These are phyloP conservation scores for Balanococcus diminutus DNA, from an alignment of 2,888 invertebrate species.

Conservation along the genomic window DNA sequence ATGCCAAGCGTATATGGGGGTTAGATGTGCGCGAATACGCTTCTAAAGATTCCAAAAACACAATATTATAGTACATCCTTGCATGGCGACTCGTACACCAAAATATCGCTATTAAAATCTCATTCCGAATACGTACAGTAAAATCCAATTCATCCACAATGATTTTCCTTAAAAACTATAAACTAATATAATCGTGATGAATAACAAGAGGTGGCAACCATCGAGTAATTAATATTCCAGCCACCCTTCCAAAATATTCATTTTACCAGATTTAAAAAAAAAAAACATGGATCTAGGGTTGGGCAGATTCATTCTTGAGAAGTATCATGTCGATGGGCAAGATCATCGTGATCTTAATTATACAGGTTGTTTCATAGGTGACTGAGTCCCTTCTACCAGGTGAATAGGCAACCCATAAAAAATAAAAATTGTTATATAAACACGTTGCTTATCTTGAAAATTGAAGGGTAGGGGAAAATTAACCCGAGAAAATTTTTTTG, in stretches of 20 bases:
- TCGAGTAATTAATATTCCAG: not conserved
- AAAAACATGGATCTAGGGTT: no score
- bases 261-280: no score
- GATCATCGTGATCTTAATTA: no score
- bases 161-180: not conserved
- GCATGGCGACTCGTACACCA: not conserved
- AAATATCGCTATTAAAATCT: not conserved
- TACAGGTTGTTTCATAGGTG: no score
- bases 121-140: not conserved
- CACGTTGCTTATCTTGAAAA: no score
- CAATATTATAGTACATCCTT: not conserved
- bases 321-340: no score
- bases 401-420: no score
- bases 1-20: constrained; percentile 7
- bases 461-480: no score
- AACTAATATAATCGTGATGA: not conserved
- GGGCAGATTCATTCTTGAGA: no score
- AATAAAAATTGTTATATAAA: no score
- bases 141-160: not conserved
- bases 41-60: not conserved
- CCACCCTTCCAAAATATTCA: not conserved
- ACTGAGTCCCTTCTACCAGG: no score
- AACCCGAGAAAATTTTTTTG: no score
- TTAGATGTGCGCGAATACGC: constrained; percentile 27
- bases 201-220: not conserved